Percentiles rank a stretch among this genome's conserved stretches.
Evolutionary conservation across 1,140 invertebrate genomes (phyloP).

Genomic region (Drosophila busckii): DNA sequence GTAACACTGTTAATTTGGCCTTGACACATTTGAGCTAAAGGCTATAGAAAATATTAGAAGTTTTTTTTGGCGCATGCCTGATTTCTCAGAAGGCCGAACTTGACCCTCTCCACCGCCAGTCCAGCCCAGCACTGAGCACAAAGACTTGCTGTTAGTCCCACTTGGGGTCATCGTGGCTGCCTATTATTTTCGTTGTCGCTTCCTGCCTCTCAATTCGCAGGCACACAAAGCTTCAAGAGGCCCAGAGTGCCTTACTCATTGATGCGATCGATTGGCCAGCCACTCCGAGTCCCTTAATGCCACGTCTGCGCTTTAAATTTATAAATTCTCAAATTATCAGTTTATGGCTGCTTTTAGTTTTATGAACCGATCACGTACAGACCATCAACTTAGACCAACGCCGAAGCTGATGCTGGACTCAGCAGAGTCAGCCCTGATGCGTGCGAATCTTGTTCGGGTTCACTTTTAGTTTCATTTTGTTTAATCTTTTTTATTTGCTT

Average conservation of each 20-base stretch:
- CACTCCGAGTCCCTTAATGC: slow-evolving; percentile 31
- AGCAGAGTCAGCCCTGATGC: slow-evolving; percentile 16
- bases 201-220: slow-evolving; percentile 34
- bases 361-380: slow-evolving; percentile 73
- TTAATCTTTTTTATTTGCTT: slow-evolving; percentile 31
- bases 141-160: not conserved
- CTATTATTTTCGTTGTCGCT: slow-evolving; percentile 21
- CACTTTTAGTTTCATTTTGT: slow-evolving; percentile 6
- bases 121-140: not conserved
- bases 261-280: slow-evolving; percentile 33
- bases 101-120: not conserved
- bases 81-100: slow-evolving; percentile 24
- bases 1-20: slow-evolving; percentile 12
- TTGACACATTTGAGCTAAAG: slow-evolving; percentile 5
- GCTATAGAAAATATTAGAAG: slow-evolving; percentile 23
- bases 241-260: slow-evolving; percentile 25
- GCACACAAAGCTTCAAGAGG: not conserved
- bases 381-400: slow-evolving; percentile 43
- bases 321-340: slow-evolving; percentile 75
- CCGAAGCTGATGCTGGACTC: slow-evolving; percentile 14
- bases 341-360: slow-evolving; percentile 73
- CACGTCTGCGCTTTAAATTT: slow-evolving; percentile 56
- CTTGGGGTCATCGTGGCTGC: not conserved
- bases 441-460: slow-evolving; percentile 60
- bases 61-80: slow-evolving; percentile 22